Percentiles rank a stretch among this genome's conserved stretches.
Evolutionary conservation across 2,113 vertebrate species (phyloP).

Genomic region (Diadophis punctatus): DNA sequence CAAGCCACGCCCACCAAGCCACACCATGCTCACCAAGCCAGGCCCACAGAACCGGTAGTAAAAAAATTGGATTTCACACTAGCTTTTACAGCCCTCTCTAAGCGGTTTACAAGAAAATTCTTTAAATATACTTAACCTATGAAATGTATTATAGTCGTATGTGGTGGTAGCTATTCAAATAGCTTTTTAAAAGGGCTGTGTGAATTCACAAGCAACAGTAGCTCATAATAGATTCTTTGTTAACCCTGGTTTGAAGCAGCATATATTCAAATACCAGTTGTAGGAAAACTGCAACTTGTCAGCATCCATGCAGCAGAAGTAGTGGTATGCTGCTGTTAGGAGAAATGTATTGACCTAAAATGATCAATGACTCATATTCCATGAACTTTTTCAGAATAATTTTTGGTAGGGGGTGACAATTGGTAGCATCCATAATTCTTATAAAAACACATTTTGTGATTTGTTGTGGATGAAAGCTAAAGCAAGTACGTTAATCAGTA

Average conservation of each 20-base stretch:
- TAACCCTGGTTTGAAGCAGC: background rate
- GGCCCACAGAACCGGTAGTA: too few relatives aligned
- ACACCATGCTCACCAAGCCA: too few relatives aligned
- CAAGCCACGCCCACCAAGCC: too few relatives aligned
- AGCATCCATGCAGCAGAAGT: background rate
- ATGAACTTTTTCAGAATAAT: background rate
- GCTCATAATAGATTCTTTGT: background rate
- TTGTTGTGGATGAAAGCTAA: background rate
- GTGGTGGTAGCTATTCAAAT: background rate
- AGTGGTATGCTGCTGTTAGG: background rate
- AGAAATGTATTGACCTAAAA: background rate
- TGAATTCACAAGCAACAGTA: background rate
- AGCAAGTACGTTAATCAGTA: background rate
- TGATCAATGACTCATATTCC: background rate
- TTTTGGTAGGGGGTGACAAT: background rate
- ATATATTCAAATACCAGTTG: background rate
- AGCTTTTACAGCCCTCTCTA: too few relatives aligned
- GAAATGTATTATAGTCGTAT: background rate
- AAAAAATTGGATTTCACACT: too few relatives aligned
- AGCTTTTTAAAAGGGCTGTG: background rate
- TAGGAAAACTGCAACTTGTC: background rate
- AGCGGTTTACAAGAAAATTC: too few relatives aligned
- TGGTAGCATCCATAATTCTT: background rate
- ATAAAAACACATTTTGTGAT: background rate
- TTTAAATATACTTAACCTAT: background rate